These are phyloP conservation scores for Tachysurus vachellii DNA, from an alignment of 2,113 vertebrate species.

Conservation along the genomic window DNA sequence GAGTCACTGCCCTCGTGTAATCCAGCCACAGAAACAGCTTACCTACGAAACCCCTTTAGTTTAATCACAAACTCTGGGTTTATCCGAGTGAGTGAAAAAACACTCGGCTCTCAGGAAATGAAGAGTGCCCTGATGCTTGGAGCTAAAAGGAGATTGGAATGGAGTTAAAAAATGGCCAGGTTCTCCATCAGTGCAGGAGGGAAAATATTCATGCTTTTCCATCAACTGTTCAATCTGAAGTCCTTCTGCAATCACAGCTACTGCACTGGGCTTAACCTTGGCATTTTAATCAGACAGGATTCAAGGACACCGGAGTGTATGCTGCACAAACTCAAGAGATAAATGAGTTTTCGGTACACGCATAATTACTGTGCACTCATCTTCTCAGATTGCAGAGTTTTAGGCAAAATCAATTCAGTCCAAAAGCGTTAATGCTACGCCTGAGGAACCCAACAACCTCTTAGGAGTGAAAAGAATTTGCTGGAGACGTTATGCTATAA, in stretches of 20 bases:
- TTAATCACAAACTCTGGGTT: background rate
- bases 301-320: background rate
- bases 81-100: background rate
- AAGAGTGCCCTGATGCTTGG: background rate
- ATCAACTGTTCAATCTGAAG: constrained; percentile 15
- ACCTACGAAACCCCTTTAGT: background rate
- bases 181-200: background rate
- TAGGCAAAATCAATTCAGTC: background rate
- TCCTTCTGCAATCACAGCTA: background rate
- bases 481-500: background rate
- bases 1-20: background rate
- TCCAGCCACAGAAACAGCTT: background rate
- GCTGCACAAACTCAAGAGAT: background rate
- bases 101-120: background rate
- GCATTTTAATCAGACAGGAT: background rate
- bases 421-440: background rate
- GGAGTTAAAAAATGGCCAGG: background rate
- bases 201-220: background rate
- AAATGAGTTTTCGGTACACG: too few species aligned
- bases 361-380: background rate
- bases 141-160: constrained; percentile 21
- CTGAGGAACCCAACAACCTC: background rate
- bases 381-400: background rate
- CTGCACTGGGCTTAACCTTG: background rate
- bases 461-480: background rate